A percentile compares a stretch with the other conserved stretches of the same genome.
Evolutionary conservation across 23 tunicate genomes (phyloP).

Genomic region (Phallusia fumigata): DNA sequence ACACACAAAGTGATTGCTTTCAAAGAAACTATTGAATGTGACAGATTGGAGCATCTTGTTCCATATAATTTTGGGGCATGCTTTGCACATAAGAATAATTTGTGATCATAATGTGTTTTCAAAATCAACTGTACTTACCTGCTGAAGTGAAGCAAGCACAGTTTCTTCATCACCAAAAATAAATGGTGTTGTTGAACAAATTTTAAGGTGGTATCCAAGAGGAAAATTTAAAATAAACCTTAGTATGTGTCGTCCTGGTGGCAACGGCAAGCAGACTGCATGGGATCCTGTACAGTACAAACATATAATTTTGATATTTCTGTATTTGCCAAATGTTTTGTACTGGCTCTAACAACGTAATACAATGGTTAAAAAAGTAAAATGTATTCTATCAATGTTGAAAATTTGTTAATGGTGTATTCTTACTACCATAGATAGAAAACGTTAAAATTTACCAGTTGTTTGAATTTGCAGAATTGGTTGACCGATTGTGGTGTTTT

Average conservation of each 20-base stretch:
- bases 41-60: too few relatives aligned
- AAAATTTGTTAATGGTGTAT: too few relatives aligned
- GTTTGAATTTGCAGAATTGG: slow-evolving; percentile 66
- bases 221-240: slow-evolving; percentile 64
- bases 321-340: background rate
- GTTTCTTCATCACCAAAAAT: slow-evolving; percentile 86
- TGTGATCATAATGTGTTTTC: background rate
- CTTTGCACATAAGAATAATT: too few relatives aligned
- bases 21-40: too few relatives aligned
- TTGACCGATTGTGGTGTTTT: slow-evolving; percentile 51
- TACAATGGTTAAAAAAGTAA: too few relatives aligned
- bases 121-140: slow-evolving; percentile 29
- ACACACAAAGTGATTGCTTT: too few relatives aligned
- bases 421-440: background rate
- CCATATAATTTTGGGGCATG: too few relatives aligned
- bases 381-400: too few relatives aligned
- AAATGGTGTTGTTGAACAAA: slow-evolving; percentile 79
- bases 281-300: slow-evolving; percentile 43
- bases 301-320: background rate
- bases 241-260: slow-evolving; percentile 81
- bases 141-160: slow-evolving; percentile 68
- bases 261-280: slow-evolving; percentile 78
- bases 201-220: slow-evolving; percentile 61
- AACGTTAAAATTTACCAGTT: slow-evolving; percentile 76
- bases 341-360: too few relatives aligned